A percentile compares a stretch with the other conserved stretches of the same genome.
Evolutionary conservation across 2,113 vertebrate species (phyloP).

Genomic region (Mesoclemmys tuberculata): DNA sequence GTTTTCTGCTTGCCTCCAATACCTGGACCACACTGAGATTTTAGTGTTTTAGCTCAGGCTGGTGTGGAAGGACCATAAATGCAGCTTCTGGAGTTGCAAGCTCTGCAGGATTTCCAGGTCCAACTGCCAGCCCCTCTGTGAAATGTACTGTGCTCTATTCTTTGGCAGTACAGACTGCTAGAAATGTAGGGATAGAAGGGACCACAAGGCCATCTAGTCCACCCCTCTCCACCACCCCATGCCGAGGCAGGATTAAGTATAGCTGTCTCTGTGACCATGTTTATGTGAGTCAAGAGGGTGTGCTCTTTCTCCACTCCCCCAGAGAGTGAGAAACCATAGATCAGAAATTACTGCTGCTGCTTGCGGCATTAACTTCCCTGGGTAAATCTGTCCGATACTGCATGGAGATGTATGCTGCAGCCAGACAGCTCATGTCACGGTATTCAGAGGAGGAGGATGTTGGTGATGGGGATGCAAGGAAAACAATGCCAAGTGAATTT

Average conservation of each 20-base stretch:
- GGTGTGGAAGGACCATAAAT: background rate
- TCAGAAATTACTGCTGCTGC: background rate
- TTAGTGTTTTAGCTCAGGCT: background rate
- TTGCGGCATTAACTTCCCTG: fast-evolving
- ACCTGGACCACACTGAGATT: background rate
- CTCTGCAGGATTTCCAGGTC: slow-evolving; percentile 11
- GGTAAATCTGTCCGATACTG: background rate
- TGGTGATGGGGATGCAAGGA: background rate
- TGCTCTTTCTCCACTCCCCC: background rate
- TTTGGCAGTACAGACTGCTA: background rate
- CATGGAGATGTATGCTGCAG: fast-evolving
- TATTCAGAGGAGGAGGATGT: background rate
- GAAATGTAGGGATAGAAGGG: background rate
- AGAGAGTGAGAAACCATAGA: background rate
- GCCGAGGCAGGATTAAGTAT: background rate
- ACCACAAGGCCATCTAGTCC: background rate
- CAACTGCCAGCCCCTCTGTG: background rate
- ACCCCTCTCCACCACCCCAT: background rate
- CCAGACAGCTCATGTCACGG: background rate
- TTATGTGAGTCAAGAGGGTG: background rate
- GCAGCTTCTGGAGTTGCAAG: slow-evolving; percentile 15
- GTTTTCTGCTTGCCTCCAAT: background rate
- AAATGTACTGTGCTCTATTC: background rate
- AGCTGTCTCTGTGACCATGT: fast-evolving
- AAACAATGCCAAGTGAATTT: background rate